phyloP scores from a whole-genome alignment of 1,140 invertebrate species.

The Antheraea pernyi region DNA sequence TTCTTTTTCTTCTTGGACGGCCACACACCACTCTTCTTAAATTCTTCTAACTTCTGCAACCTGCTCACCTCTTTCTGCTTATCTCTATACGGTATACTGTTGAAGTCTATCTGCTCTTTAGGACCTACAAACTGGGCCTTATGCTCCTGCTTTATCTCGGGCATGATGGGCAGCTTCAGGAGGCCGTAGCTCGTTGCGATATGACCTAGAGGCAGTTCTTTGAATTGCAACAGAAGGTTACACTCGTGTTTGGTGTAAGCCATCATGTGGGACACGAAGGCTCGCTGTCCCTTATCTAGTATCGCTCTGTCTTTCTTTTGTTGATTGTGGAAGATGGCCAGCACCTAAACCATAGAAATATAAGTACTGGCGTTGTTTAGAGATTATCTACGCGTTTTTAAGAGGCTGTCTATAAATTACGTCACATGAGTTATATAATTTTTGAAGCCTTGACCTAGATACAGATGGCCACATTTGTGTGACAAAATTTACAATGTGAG shows the following conservation, averaged over 20 bases:
- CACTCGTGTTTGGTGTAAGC: conserved; percentile 98
- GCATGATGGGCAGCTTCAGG: conserved; percentile 95
- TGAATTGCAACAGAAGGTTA: conserved; percentile 91
- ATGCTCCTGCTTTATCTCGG: conserved; percentile 90
- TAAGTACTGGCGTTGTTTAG: too few relatives aligned
- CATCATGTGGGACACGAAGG: conserved; percentile 97
- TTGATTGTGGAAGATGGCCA: conserved; percentile 79
- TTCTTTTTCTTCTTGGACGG: conserved; percentile 84
- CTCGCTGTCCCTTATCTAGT: conserved; percentile 93
- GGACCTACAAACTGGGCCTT: conserved; percentile 83
- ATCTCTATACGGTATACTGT: conserved; percentile 90
- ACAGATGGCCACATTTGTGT: too few relatives aligned
- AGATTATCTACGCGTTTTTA: too few relatives aligned
- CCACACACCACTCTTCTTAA: conserved; percentile 88
- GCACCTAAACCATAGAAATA: conserved; percentile 35
- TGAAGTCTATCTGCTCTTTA: conserved; percentile 84
- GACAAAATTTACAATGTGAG: too few relatives aligned
- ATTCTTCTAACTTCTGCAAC: conserved; percentile 86
- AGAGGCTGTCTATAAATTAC: too few relatives aligned
- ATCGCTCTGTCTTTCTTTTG: conserved; percentile 86
- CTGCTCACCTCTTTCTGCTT: conserved; percentile 88
- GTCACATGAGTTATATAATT: too few relatives aligned
- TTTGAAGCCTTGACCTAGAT: too few relatives aligned
- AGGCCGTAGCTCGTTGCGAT: conserved; percentile 94
- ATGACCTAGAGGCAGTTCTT: conserved; percentile 93